A percentile compares a stretch with the other conserved stretches of the same genome.
Conservation (phyloP, 1,140 invertebrate genomes). For the Sitophilus oryzae region DNA sequence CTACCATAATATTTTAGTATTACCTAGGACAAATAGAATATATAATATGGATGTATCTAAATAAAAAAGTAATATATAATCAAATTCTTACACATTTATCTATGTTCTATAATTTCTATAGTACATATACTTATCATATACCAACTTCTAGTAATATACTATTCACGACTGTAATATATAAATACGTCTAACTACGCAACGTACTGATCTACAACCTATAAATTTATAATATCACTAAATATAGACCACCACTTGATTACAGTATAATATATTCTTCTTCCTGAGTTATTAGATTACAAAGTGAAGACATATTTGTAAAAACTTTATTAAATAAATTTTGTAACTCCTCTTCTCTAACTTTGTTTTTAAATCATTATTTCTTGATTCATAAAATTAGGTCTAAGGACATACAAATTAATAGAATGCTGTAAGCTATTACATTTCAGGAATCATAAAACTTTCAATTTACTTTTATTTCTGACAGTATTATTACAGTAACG, state of each 20-base stretch:
- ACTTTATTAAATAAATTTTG: too few relatives aligned
- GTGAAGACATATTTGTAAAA: too few relatives aligned
- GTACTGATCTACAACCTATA: slow-evolving; percentile 11
- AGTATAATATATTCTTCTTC: slow-evolving; percentile 1
- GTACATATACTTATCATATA: background rate
- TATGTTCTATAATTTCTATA: slow-evolving; percentile 1
- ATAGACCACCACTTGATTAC: background rate
- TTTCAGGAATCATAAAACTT: too few relatives aligned
- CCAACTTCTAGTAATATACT: background rate
- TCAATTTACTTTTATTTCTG: too few relatives aligned
- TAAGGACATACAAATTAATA: too few relatives aligned
- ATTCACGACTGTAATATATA: background rate
- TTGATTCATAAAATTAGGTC: too few relatives aligned
- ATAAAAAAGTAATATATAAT: background rate
- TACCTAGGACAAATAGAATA: too few relatives aligned
- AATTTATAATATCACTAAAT: slow-evolving; percentile 4
- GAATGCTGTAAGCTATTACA: too few relatives aligned
- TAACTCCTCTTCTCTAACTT: too few relatives aligned
- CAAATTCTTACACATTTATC: background rate
- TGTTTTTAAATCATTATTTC: too few relatives aligned
- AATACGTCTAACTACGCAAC: slow-evolving; percentile 4
- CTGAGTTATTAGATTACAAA: background rate
- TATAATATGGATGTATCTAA: background rate
- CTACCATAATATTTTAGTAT: too few relatives aligned
- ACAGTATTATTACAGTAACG: too few relatives aligned